These are phyloP conservation scores for Trichopria drosophilae DNA, from an alignment of 2,888 invertebrate species.

Conservation along the genomic window DNA sequence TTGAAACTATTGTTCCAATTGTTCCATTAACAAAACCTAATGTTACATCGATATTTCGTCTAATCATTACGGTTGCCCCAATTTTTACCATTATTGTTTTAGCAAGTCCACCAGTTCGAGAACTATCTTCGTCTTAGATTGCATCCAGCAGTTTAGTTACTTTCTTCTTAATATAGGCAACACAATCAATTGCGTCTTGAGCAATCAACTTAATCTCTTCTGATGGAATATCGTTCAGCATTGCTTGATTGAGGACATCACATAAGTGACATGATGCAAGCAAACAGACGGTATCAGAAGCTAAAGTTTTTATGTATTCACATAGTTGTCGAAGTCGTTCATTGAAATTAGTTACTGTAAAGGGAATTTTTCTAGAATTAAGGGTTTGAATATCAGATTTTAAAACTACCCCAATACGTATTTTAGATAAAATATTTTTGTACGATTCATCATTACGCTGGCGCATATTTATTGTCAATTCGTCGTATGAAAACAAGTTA, in stretches of 20 bases:
- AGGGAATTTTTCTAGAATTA: constrained; percentile 24
- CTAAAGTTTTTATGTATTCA: no score
- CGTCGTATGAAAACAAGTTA: constrained; percentile 40
- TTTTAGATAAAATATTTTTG: constrained; percentile 30
- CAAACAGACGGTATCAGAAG: no score
- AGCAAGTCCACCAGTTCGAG: constrained; percentile 8
- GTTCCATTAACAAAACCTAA: constrained; percentile 40
- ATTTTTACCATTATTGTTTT: constrained; percentile 23
- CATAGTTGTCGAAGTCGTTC: constrained; percentile 34
- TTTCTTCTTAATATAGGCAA: constrained; percentile 9
- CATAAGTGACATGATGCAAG: no score
- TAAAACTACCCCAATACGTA: constrained; percentile 8
- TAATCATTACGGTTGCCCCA: constrained; percentile 36
- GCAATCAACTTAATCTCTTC: no score
- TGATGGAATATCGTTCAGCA: constrained; percentile 40
- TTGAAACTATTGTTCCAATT: constrained; percentile 32
- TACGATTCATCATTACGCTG: constrained; percentile 34
- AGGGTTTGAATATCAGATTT: constrained; percentile 10
- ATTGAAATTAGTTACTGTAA: constrained; percentile 5
- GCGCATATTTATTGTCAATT: constrained; percentile 42
- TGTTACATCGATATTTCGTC: constrained; percentile 39
- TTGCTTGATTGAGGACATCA: constrained; percentile 40
- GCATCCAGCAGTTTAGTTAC: constrained; percentile 3
- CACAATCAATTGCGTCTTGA: constrained; percentile 7
- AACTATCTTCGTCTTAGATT: constrained; percentile 29